Conservation (phyloP, 2,113 vertebrate genomes). For the Paradisaea rubra region DNA sequence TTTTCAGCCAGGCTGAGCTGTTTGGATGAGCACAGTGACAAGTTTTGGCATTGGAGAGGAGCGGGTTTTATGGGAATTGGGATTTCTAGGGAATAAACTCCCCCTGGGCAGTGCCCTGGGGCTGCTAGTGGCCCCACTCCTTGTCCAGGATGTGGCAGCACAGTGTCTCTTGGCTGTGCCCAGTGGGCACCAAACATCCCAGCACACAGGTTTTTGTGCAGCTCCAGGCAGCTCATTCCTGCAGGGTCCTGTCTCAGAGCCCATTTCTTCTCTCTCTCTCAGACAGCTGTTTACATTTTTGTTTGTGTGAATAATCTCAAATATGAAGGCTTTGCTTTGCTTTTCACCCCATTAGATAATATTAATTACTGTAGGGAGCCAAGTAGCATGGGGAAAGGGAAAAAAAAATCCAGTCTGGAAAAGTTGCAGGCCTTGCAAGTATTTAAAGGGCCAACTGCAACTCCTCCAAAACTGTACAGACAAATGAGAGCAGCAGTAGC, state of each 20-base stretch:
- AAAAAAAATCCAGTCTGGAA: not conserved
- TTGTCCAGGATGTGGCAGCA: not conserved
- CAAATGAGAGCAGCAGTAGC: conserved; percentile 10
- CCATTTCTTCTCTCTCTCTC: not conserved
- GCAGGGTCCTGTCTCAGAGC: not conserved
- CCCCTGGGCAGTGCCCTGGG: not conserved
- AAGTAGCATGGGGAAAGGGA: not conserved
- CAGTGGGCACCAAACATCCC: not conserved
- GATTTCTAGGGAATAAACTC: not conserved
- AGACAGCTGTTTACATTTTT: conserved; percentile 51
- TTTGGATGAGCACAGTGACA: accelerated
- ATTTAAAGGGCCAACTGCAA: conserved; percentile 46
- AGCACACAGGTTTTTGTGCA: not conserved
- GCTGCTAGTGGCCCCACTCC: not conserved
- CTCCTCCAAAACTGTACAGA: conserved; percentile 20
- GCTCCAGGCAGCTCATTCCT: not conserved
- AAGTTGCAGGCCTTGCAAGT: conserved; percentile 39
- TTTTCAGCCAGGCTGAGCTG: not conserved
- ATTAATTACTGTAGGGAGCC: conserved; percentile 39
- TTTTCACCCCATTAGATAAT: conserved; percentile 39
- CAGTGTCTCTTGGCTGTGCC: not conserved
- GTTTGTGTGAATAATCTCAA: conserved; percentile 55
- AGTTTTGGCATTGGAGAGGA: not conserved
- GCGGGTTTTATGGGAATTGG: accelerated
- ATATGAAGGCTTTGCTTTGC: conserved; percentile 29